Evolutionary conservation across 2,888 invertebrate genomes (phyloP), one percentile per base, ranked within the genome.

Genomic region (Chrysolina haemoptera): DNA sequence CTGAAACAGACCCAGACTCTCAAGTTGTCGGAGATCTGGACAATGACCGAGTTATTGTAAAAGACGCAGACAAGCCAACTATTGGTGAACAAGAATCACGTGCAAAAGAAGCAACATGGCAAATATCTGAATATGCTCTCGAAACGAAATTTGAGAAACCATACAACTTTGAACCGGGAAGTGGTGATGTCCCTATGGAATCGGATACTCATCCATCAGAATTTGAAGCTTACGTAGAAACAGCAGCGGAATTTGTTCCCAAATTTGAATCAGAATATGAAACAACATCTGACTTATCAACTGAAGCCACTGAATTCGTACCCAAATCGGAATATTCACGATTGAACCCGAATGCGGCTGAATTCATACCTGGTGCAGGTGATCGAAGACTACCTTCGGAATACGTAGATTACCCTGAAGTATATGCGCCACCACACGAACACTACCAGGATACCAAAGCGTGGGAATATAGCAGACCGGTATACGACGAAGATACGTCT

Each of bases 301-400:
- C 76, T 0, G 78, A 80, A 35, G 85, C 83, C 5, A 81, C 84
- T 6, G 87, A 87, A 78, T 86, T 86, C 73, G 79, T 86, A n/a
- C 85, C 86, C 4, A 85, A 83, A 81, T 80, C 80, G 6, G 84
- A 85, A 74, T 63, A 62, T 22, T 79, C 85, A n/a, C 83, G 84
- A 50, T 76, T 88, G 65, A 88, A 88, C 82, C 88, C 86, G 1
- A 84, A 88, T 68, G 88, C 88, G 1, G 85, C 86, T 55, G 86
- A 87, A 81, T 88, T 88, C 75, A 80, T 88, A 62, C 88, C 88
- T 27, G 82, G 78, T 59, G 80, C 78, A 62, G 78, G 76, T 1
- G 82, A 83, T 55, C 76, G 79, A 69, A 76, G 73, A 62, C 67
- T 50, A n/a, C 16, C 68, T 16, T 11, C 71, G 10, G 70, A 74